Conservation (phyloP, 2,113 vertebrate genomes). For the Motacilla alba region DNA sequence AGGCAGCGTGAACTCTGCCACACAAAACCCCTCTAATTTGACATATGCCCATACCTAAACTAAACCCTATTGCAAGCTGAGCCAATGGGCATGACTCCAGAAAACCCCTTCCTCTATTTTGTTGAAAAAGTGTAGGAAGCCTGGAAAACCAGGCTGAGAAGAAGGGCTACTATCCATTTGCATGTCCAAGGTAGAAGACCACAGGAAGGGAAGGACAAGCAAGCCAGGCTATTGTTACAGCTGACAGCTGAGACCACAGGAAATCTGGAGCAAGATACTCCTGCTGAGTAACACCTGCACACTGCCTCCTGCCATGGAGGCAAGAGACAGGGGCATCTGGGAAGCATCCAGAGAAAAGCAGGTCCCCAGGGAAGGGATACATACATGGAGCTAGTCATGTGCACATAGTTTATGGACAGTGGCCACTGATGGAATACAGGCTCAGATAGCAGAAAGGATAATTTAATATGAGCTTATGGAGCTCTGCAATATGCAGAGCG, state of each 20-base stretch:
- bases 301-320: background rate
- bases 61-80: background rate
- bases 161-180: background rate
- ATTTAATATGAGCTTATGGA: background rate
- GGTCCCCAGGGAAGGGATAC: background rate
- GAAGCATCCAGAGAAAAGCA: background rate
- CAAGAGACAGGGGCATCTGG: fast-evolving
- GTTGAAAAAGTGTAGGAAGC: background rate
- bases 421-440: background rate
- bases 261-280: background rate
- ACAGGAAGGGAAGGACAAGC: background rate
- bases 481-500: background rate
- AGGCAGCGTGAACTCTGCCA: background rate
- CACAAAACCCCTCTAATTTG: background rate
- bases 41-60: background rate
- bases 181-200: background rate
- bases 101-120: background rate
- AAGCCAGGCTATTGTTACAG: background rate
- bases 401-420: background rate
- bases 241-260: background rate
- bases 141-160: background rate
- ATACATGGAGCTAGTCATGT: background rate
- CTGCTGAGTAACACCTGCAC: background rate
- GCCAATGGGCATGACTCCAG: background rate
- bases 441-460: background rate